Conservation (phyloP, 2,113 vertebrate species). For the Xiphophorus maculatus region DNA sequence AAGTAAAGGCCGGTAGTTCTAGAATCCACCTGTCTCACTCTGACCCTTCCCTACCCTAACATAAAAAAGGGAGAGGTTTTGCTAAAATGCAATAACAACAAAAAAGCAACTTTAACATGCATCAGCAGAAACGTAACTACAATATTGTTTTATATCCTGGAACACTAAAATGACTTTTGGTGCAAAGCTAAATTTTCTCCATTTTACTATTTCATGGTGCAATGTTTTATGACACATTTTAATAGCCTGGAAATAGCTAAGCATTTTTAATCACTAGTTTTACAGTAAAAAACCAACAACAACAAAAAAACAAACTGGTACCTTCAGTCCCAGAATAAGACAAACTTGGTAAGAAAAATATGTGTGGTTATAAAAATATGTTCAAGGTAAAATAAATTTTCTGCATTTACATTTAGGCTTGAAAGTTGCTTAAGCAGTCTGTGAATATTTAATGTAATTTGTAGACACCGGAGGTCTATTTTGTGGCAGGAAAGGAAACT, state of each 20-base stretch:
- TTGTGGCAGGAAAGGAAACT: background rate
- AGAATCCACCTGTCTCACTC: no score
- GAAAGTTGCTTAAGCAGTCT: background rate
- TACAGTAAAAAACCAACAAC: background rate
- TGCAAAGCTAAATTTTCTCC: background rate
- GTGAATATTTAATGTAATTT: background rate
- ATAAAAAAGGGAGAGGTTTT: no score
- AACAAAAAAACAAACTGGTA: background rate
- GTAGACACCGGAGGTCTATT: background rate
- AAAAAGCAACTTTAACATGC: no score
- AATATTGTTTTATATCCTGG: background rate
- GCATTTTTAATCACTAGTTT: background rate
- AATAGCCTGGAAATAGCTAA: background rate
- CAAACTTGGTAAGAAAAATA: background rate
- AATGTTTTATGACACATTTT: background rate
- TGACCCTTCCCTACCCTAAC: no score
- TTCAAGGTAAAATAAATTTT: background rate
- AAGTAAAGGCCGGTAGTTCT: no score
- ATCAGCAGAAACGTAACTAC: background rate
- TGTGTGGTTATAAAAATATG: background rate
- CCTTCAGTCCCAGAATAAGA: background rate
- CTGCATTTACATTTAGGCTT: background rate
- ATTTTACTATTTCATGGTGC: constrained; percentile 10
- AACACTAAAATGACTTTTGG: constrained; percentile 3
- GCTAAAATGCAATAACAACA: no score